Evolutionary conservation across 2,888 invertebrate genomes (phyloP), one percentile per base, ranked within the genome.

Genomic region (Ametastegia equiseti): DNA sequence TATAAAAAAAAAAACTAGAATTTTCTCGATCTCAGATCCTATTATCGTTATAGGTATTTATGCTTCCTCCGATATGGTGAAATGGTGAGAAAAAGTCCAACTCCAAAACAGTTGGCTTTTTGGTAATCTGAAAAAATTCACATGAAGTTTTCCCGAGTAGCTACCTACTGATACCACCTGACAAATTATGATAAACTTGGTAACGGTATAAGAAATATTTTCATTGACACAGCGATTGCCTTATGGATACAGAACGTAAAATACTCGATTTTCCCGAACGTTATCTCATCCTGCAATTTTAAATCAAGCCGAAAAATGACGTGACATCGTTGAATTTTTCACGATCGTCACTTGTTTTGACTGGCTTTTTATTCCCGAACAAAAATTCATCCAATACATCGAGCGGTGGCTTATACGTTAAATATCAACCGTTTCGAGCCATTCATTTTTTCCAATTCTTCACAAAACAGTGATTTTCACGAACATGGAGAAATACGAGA

Each of bases 241-340:
- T 2, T 30, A 30, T 60, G 60, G 6, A 60, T 60, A 30, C 13
- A 45, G n/a, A 71, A 27, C 19, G 27, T n/a, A 23, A 13, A 71
- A 71, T 71, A 71, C 50, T 30, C 50, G n/a, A 36, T 19, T 73
- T 33, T 73, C 73, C 30, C 30, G 13, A 50, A 30, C 47, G 73
- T 50, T 73, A 50, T 73, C 50, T 73, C 47, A 19, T 19, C 11
- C 30, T n/a, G n/a, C n/a, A 54, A 33, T 75, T 75, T 75, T 54
- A 75, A 75, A 54, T 54, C 19, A 54, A 36, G 73, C 33, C 19
- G 33, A 11, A 23, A 54, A 75, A 50, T 19, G 27, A 30, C 30
- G 71, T 73, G 47, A 75, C 73, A 19, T 23, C 33, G 54, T 54
- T 54, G 33, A 75, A 54, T 75, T 75, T 75, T 75, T 33, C 73